Evolutionary conservation across 2,113 vertebrate species (phyloP).

Genomic region (Petrocephalus microphthalmus): DNA sequence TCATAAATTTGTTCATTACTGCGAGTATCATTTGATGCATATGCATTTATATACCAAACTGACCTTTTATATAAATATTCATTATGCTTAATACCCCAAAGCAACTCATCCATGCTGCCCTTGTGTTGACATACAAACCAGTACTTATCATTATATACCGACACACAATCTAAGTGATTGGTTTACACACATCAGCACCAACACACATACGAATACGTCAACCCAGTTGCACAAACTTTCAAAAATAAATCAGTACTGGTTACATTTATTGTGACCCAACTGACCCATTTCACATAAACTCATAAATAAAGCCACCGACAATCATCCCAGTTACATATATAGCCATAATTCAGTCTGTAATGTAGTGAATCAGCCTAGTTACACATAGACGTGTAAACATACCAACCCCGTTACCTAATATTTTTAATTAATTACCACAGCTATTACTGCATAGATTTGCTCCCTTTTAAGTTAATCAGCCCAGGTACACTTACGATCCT

Average conservation of each 20-base stretch:
- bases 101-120: neutral
- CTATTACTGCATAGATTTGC: neutral
- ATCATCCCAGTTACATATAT: neutral
- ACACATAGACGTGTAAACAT: neutral
- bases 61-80: neutral
- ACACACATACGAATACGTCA: neutral
- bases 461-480: neutral
- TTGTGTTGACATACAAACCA: neutral
- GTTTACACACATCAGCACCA: neutral
- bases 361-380: neutral
- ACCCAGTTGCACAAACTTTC: neutral
- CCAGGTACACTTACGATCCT: neutral
- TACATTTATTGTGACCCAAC: neutral
- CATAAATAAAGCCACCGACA: neutral
- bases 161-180: neutral
- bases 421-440: neutral
- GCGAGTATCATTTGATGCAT: neutral
- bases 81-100: neutral
- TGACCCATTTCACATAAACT: neutral
- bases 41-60: neutral
- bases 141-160: neutral
- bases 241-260: neutral
- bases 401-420: neutral
- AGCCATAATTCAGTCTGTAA: neutral
- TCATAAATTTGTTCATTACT: neutral